phyloP scores from a whole-genome alignment of 2,797 vertebrate species.

The Sebastes elongatus region DNA sequence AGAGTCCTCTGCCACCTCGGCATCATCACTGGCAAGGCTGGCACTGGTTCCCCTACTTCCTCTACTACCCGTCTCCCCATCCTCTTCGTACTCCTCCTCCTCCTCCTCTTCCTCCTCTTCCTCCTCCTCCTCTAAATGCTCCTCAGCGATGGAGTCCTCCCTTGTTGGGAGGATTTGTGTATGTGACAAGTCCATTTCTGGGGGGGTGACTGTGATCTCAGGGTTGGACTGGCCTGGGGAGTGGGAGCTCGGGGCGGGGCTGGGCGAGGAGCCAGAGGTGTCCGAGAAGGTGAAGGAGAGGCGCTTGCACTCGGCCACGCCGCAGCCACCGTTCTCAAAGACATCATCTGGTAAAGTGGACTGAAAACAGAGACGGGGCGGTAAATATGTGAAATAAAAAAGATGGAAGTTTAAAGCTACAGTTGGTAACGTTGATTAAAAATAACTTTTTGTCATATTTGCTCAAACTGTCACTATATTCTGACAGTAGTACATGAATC shows the following conservation, averaged over 20 bases:
- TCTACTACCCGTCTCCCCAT: constrained; percentile 69
- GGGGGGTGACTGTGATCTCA: constrained; percentile 87
- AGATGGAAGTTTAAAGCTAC: background rate
- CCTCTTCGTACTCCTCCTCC: constrained; percentile 66
- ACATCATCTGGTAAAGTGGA: constrained; percentile 91
- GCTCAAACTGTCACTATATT: too few species aligned
- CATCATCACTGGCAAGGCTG: constrained; percentile 79
- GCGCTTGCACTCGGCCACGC: constrained; percentile 86
- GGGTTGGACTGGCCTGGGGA: constrained; percentile 85
- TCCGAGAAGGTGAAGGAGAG: constrained; percentile 91
- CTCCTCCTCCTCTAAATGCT: constrained; percentile 59
- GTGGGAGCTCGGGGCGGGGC: constrained; percentile 74
- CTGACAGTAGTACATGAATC: too few species aligned
- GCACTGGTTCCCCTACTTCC: constrained; percentile 70
- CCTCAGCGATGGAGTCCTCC: constrained; percentile 75
- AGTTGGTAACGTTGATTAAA: background rate
- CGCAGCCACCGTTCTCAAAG: constrained; percentile 87
- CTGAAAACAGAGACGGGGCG: constrained; percentile 70
- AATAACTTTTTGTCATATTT: background rate
- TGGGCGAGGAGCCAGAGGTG: constrained; percentile 74
- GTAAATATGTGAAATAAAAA: background rate
- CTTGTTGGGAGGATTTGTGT: constrained; percentile 56
- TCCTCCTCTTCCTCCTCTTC: constrained; percentile 65
- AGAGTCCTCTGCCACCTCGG: constrained; percentile 69
- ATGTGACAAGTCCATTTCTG: constrained; percentile 75